phyloP scores from a whole-genome alignment of 2,888 invertebrate genomes.

The Eumerus sabulonum region DNA sequence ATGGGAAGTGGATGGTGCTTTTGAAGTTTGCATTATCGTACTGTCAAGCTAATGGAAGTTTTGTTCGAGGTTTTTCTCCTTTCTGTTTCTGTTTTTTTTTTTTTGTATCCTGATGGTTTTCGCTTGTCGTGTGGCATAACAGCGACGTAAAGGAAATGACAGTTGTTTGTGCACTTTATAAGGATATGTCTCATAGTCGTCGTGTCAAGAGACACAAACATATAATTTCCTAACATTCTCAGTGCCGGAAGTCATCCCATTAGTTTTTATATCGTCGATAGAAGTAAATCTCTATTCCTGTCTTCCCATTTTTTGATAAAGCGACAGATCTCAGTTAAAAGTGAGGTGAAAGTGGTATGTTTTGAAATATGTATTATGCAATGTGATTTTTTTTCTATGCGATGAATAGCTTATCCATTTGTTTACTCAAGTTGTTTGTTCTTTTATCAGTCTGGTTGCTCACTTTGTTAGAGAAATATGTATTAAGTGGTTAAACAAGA shows the following conservation, averaged over 20 bases:
- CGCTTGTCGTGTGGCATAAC: slow-evolving; percentile 12
- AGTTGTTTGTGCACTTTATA: slow-evolving; percentile 10
- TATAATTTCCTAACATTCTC: slow-evolving; percentile 37
- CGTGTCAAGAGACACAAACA: slow-evolving; percentile 34
- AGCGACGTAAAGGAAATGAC: slow-evolving; percentile 34
- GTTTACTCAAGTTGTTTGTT: too few species aligned
- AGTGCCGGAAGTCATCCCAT: slow-evolving; percentile 56
- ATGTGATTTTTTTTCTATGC: too few species aligned
- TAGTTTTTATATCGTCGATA: slow-evolving; percentile 58
- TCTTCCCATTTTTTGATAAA: slow-evolving; percentile 37
- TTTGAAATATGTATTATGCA: too few species aligned
- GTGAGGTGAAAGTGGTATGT: too few species aligned
- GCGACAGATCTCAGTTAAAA: too few species aligned
- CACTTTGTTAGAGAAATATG: too few species aligned
- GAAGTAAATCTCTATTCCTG: slow-evolving; percentile 60
- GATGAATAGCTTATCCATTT: too few species aligned
- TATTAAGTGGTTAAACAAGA: too few species aligned
- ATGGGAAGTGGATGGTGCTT: slow-evolving; percentile 8
- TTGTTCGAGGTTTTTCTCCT: slow-evolving; percentile 14
- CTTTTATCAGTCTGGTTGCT: too few species aligned
- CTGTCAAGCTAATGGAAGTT: slow-evolving; percentile 57
- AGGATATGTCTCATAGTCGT: slow-evolving; percentile 23
- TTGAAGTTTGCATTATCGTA: slow-evolving; percentile 43
- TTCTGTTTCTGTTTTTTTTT: slow-evolving; percentile 14
- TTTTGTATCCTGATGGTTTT: slow-evolving; percentile 6